Evolutionary conservation across 2,113 vertebrate genomes (phyloP), one percentile per base, ranked within the genome.

Genomic region (Morphnarchus princeps): DNA sequence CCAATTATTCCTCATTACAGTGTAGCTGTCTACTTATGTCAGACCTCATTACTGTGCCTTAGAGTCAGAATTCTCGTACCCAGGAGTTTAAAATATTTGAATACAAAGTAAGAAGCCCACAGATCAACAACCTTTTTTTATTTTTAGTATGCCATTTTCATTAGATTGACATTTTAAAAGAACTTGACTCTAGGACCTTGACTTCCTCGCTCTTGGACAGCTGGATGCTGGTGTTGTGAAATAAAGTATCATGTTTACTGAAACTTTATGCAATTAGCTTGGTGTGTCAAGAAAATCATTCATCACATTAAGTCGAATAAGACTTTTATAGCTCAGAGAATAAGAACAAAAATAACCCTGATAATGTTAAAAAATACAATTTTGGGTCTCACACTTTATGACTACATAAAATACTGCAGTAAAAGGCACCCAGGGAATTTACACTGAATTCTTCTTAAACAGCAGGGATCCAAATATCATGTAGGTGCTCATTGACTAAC

Each of bases 1-100:
- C 36, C 92, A 96, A 95, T 97, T 97, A 97, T 94, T 96, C 42
- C 92, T 94, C 87, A 94, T 96, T 94, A 97, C 59, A 82, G 4
- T 88, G 84, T 82, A 87, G 74, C 55, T 96, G 89, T 95, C 94
- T 96, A 49, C 50, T 95, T 83, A 73, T 87, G 67, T 94, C 93
- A 95, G 78, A 84, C 40, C 89, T 95, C 83, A 95, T 96, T 96
- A 95, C 36, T 55, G 54, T 57, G 40, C 52, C 61, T 93, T 88
- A 70, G 50, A 89, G 73, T 78, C 66, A 79, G 81, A 86, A 82
- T 82, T 83, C 58, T 82, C 45, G 61, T 61, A 93, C 38, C 65
- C 84, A 77, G 36, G 72, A 91, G 24, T 84, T 93, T 94, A 89
- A 95, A 95, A 82, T 90, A 93, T 90, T 88, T 96, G 34, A 96